Conservation (phyloP, 1,140 invertebrate genomes). For the Rhyacophila brunnea region DNA sequence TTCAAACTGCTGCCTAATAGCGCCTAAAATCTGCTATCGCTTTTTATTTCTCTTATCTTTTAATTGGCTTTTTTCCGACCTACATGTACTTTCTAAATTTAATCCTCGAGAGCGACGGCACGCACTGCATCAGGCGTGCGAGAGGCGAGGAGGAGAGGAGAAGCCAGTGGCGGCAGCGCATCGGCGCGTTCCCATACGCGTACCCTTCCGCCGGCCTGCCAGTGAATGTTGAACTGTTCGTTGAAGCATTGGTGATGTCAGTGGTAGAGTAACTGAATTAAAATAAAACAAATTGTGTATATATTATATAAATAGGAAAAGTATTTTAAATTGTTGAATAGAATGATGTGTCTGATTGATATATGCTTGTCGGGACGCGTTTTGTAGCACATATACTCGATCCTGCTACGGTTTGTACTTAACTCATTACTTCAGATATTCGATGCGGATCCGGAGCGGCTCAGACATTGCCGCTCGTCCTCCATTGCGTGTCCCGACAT, state of each 20-base stretch:
- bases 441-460: too few species aligned
- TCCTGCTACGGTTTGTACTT: constrained; percentile 25
- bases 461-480: constrained; percentile 34
- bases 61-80: constrained; percentile 42
- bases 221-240: constrained; percentile 32
- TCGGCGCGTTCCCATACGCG: not conserved
- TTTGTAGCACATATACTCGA: not conserved
- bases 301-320: constrained; percentile 37
- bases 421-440: constrained; percentile 44
- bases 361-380: constrained; percentile 26
- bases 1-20: constrained; percentile 51
- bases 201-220: constrained; percentile 15
- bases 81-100: constrained; percentile 35
- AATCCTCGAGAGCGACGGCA: constrained; percentile 15
- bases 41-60: constrained; percentile 39
- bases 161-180: constrained; percentile 15
- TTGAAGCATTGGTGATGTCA: constrained; percentile 35
- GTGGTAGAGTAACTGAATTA: constrained; percentile 36
- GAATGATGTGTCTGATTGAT: constrained; percentile 32
- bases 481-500: constrained; percentile 54
- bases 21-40: constrained; percentile 46
- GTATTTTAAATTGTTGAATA: constrained; percentile 38
- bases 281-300: constrained; percentile 37
- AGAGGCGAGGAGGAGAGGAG: constrained; percentile 9
- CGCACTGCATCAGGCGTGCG: constrained; percentile 26